Conservation (phyloP, 2,797 vertebrate species). For the Phrynocephalus guinanensis region DNA sequence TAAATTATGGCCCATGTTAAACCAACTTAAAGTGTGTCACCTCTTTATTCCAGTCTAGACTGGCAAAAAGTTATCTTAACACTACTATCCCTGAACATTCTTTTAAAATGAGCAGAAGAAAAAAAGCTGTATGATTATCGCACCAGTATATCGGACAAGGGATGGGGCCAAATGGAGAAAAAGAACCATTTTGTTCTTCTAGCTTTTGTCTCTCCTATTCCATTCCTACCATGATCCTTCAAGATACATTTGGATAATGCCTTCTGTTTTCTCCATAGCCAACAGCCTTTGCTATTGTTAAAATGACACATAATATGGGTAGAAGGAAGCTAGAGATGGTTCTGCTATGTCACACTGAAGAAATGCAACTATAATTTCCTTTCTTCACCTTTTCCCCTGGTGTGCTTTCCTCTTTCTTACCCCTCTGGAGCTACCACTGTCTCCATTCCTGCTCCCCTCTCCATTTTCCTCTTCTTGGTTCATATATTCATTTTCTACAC, state of each 20-base stretch:
- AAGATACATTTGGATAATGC: not conserved
- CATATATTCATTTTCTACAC: too few species aligned
- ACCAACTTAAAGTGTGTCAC: too few species aligned
- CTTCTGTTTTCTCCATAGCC: not conserved
- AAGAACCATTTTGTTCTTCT: not conserved
- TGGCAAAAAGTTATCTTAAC: slow-evolving; percentile 39
- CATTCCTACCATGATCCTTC: not conserved
- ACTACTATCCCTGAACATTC: slow-evolving; percentile 17
- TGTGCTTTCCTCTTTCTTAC: too few species aligned
- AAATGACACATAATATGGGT: not conserved
- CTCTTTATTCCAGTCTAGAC: too few species aligned
- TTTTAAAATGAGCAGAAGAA: not conserved
- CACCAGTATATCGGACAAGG: slow-evolving; percentile 39
- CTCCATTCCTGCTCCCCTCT: too few species aligned
- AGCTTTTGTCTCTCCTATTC: not conserved
- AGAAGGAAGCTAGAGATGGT: too few species aligned
- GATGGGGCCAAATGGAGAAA: slow-evolving; percentile 19
- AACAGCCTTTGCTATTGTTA: not conserved
- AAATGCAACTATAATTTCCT: too few species aligned
- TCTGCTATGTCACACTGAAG: too few species aligned
- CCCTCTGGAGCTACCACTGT: too few species aligned
- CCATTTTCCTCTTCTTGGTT: too few species aligned
- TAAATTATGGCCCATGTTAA: too few species aligned
- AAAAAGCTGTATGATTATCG: not conserved
- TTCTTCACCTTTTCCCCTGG: too few species aligned